A percentile compares a stretch with the other conserved stretches of the same genome.
phyloP scores from a whole-genome alignment of 2,797 vertebrate genomes.

The Peromyscus melanophrys region DNA sequence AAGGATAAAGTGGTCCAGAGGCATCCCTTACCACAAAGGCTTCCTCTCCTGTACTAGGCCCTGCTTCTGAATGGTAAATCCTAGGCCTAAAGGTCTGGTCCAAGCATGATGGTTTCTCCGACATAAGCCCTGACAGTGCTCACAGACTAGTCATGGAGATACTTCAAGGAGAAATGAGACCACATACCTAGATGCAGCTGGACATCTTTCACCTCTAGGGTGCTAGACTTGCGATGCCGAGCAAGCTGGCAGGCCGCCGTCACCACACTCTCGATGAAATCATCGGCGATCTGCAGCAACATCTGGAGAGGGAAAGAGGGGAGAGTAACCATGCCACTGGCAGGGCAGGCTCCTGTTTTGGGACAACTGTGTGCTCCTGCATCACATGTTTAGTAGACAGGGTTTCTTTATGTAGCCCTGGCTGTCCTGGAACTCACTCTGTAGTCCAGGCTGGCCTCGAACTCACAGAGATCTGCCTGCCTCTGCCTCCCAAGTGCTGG shows the following conservation, averaged over 20 bases:
- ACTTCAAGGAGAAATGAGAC: background rate
- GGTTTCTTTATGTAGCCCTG: too few species aligned
- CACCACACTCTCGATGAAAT: slow-evolving; percentile 99
- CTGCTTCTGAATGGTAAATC: background rate
- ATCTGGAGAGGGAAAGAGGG: slow-evolving; percentile 90
- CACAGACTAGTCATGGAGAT: background rate
- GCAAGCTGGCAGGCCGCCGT: slow-evolving; percentile 98
- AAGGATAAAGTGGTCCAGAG: background rate
- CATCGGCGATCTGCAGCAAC: slow-evolving; percentile 98
- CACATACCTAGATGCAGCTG: slow-evolving; percentile 96
- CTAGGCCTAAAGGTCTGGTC: background rate
- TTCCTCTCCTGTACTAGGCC: background rate
- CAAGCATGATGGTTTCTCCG: background rate
- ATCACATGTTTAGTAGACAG: background rate
- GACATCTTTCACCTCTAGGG: slow-evolving; percentile 98
- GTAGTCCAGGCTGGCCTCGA: background rate
- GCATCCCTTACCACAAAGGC: background rate
- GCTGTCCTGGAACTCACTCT: too few species aligned
- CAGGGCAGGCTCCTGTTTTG: background rate
- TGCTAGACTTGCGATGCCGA: slow-evolving; percentile 98
- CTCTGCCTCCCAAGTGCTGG: background rate
- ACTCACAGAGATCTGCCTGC: background rate
- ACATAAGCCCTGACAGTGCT: background rate
- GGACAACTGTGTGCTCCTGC: slow-evolving; percentile 32
- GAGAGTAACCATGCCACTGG: background rate